phyloP scores from a whole-genome alignment of 2,113 vertebrate genomes.

The Dicerorhinus sumatrensis region DNA sequence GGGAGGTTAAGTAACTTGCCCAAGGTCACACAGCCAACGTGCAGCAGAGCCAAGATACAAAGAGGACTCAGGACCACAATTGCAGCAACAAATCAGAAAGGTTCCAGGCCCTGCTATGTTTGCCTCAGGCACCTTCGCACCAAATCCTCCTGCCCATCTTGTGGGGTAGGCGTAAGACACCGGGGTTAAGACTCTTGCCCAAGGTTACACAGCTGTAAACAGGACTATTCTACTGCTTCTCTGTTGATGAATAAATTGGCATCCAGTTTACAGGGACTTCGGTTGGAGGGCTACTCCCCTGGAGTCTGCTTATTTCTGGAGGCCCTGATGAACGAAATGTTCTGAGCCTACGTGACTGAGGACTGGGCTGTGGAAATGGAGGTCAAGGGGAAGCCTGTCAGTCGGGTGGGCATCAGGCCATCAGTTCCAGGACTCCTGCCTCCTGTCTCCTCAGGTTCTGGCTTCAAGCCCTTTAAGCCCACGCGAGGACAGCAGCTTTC shows the following conservation, averaged over 20 bases:
- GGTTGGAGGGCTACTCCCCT: background rate
- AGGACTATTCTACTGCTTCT: background rate
- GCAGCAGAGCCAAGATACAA: background rate
- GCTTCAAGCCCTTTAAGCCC: background rate
- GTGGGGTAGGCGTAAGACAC: background rate
- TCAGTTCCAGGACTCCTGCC: background rate
- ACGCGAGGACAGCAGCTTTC: slow-evolving; percentile 22
- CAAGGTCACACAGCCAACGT: background rate
- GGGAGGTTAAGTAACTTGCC: background rate
- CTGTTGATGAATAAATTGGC: background rate
- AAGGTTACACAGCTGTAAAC: background rate
- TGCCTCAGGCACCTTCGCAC: background rate
- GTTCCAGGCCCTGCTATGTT: background rate
- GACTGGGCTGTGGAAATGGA: background rate
- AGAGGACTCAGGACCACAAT: background rate
- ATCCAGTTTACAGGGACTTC: background rate
- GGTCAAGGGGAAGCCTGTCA: background rate
- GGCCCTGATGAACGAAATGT: background rate
- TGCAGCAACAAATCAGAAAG: background rate
- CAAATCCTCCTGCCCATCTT: background rate
- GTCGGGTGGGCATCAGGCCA: fast-evolving
- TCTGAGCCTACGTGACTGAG: background rate
- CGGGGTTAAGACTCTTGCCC: background rate
- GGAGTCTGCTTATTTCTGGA: background rate
- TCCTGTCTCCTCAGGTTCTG: background rate